Base-by-base conservation (phyloP, 2,113 vertebrate genomes). In the Salvator merianae region DNA sequence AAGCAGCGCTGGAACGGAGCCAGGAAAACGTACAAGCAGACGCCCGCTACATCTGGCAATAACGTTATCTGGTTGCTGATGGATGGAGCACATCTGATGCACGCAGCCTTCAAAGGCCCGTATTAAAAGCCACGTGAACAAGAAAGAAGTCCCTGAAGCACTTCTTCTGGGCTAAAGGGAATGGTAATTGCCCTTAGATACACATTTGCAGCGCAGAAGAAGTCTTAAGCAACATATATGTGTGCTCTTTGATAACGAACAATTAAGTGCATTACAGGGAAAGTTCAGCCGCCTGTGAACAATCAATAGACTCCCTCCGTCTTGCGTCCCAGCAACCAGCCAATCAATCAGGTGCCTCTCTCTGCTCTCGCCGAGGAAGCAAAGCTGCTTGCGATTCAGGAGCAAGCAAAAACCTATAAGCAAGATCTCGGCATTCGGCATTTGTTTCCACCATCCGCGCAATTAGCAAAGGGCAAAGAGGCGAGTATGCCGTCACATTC, bases 311-410 rank as follows among this genome's bases (percentile, higher is more conserved):
- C 77, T 85, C 84, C 91, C 82, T 90, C 62, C 53, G 84, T 74
- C 53, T 30, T 16, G 77, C 32, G 66, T 87, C 86, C 16, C 94
- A 87, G 90, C 91, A 90, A 91, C 91, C 75, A 74, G 88, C 30
- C 3, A 88, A 95, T 92, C 94, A 89, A 94, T 94, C 92, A 13
- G 88, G 83, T 3, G 75, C 89, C 86, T 92, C 26, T 5, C 91
- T 91, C 91, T 83, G 40, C 78, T 92, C 93, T 91, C 9, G 88
- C 90, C 73, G 90, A 89, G 91, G 88, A 94, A 91, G 89, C 94
- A 94, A 94, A 95, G 87, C 89, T 94, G 93, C 94, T 96, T 94
- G 93, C 91, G 90, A 10, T 40, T 82, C 84, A 82, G 65, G 86
- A 90, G 90, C 75, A 85, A 89, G 91, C 87, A 88, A 76, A 84